Evolutionary conservation across 2,888 invertebrate genomes (phyloP).

Genomic region (Sinelater perroti): DNA sequence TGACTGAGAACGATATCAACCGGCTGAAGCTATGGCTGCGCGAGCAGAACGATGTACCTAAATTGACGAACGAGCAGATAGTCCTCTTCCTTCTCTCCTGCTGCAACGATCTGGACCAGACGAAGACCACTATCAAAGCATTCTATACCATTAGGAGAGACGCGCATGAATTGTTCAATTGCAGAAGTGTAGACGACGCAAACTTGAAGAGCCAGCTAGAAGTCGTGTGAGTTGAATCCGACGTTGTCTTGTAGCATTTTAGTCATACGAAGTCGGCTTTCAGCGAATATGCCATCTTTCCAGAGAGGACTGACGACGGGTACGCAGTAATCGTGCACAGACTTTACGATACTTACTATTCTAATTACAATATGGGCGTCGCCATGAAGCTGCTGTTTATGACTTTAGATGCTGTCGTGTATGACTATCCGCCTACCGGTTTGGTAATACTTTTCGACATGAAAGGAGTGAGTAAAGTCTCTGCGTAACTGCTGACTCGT

Average conservation of each 20-base stretch:
- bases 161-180: slow-evolving; percentile 70
- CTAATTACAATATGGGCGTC: slow-evolving; percentile 67
- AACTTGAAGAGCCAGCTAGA: slow-evolving; percentile 61
- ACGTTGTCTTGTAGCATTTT: too few relatives aligned
- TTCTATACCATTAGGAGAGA: slow-evolving; percentile 69
- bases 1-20: slow-evolving; percentile 48
- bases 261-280: background rate
- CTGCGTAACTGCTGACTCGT: slow-evolving; percentile 34
- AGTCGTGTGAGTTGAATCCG: slow-evolving; percentile 63
- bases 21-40: slow-evolving; percentile 50
- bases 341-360: slow-evolving; percentile 65
- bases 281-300: slow-evolving; percentile 3
- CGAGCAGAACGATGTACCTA: slow-evolving; percentile 47
- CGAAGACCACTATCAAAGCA: slow-evolving; percentile 69
- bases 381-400: slow-evolving; percentile 64
- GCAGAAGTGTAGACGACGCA: slow-evolving; percentile 61
- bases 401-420: slow-evolving; percentile 63
- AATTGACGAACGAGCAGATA: slow-evolving; percentile 67
- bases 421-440: slow-evolving; percentile 68
- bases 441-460: slow-evolving; percentile 75
- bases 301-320: slow-evolving; percentile 9
- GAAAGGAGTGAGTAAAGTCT: slow-evolving; percentile 64
- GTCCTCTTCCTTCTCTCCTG: slow-evolving; percentile 71
- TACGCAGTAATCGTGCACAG: slow-evolving; percentile 71
- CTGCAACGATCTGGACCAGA: slow-evolving; percentile 67